Evolutionary conservation across 2,888 invertebrate species (phyloP), one percentile per base, ranked within the genome.

Genomic region (Drosophila gaucha): DNA sequence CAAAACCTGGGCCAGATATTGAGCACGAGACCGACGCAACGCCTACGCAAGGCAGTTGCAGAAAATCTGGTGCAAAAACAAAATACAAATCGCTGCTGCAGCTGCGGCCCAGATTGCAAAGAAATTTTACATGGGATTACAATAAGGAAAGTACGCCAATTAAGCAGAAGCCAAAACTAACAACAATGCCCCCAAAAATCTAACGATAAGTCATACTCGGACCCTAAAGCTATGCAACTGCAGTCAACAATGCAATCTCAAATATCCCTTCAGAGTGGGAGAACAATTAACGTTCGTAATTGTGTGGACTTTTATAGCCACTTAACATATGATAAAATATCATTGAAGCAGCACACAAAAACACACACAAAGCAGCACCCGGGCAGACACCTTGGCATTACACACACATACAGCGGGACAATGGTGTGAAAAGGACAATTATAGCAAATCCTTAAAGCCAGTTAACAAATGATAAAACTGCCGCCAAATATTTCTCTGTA

Each of bases 281-380:
- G 67, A 80, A 86, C 89, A 87, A 87, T 89, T 86, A 84, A 76
- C 71, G 66, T 58, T 58, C 57, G 67, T 54, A 79, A 84, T 80
- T 78, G 77, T 82, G 66, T 44, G 74, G 74, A 69, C 74, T 85
- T 90, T 89, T 89, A 86, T 88, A 80, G 87, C 89, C 90, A 90
- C 90, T 90, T 90, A 90, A 90, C 90, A 89, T 86, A 86, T 78
- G 88, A 88, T 88, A 80, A 82, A 80, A 74, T 83, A 79, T 56
- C 69, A 74, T 69, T 67, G 50, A 73, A 56, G 39, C 16, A 38
- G 41, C 54, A 54, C 36, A 70, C 74, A 31, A 39, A 46, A 16
- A 39, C 18, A 36, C n/a, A 41, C 12, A 72, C 56, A 73, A 74
- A 58, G 65, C 39, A 50, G 57, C 51, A 58, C 44, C 46, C 70